Conservation (phyloP, 64 coral and sea anemone species). For the Montipora sp. region DNA sequence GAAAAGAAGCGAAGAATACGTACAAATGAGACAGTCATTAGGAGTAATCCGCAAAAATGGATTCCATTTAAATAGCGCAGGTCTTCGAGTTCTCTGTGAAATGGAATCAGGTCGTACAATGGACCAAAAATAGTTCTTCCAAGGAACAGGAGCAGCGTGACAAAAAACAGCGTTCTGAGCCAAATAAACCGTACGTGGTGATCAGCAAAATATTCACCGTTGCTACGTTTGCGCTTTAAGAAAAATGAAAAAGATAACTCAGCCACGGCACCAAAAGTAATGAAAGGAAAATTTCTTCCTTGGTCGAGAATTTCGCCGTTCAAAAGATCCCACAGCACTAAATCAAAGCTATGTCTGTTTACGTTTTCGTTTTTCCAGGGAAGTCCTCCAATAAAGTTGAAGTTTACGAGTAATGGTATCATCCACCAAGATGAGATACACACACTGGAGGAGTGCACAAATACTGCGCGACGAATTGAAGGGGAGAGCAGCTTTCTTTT, state of each 20-base stretch:
- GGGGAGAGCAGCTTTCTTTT: neutral
- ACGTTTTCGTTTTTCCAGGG: conserved; percentile 79
- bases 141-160: conserved; percentile 62
- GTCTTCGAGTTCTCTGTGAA: conserved; percentile 74
- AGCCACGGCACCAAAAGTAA: conserved; percentile 53
- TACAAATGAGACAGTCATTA: conserved; percentile 41
- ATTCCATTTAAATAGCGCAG: conserved; percentile 79
- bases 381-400: conserved; percentile 73
- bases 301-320: conserved; percentile 76
- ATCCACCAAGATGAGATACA: conserved; percentile 75
- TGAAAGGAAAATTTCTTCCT: conserved; percentile 63
- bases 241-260: conserved; percentile 48
- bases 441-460: conserved; percentile 49
- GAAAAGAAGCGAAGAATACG: conserved; percentile 45
- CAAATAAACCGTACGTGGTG: conserved; percentile 40
- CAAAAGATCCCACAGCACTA: conserved; percentile 63
- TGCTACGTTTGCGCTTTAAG: neutral
- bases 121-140: conserved; percentile 69
- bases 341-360: conserved; percentile 51
- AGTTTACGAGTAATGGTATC: conserved; percentile 48
- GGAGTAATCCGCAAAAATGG: conserved; percentile 77
- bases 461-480: conserved; percentile 31
- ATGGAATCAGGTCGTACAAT: conserved; percentile 78
- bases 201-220: neutral
- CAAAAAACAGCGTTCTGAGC: conserved; percentile 42